These are phyloP conservation scores for Sesamia inferens DNA, from an alignment of 2,888 invertebrate genomes.

Conservation along the genomic window DNA sequence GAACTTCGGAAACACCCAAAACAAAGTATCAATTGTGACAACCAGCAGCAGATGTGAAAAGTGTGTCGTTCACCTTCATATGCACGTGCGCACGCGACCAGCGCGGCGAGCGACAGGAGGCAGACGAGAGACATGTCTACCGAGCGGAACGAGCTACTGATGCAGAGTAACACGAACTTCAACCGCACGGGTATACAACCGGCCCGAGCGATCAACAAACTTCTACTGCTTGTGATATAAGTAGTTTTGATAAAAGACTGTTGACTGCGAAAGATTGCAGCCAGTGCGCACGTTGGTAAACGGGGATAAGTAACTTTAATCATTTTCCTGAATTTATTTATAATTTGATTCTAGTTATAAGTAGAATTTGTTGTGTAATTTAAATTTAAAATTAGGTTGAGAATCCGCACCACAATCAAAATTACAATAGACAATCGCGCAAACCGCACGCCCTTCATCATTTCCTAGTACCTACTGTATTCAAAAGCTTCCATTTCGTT, in stretches of 20 bases:
- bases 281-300: constrained; percentile 43
- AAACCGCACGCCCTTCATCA: too few relatives aligned
- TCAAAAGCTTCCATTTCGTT: not conserved
- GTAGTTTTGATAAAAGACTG: constrained; percentile 77
- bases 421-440: too few relatives aligned
- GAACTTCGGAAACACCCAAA: constrained; percentile 69
- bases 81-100: constrained; percentile 72
- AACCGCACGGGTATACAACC: constrained; percentile 20
- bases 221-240: constrained; percentile 62
- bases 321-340: constrained; percentile 8
- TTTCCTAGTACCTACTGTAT: too few relatives aligned
- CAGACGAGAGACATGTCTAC: constrained; percentile 69
- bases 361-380: not conserved
- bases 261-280: constrained; percentile 77
- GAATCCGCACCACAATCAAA: too few relatives aligned
- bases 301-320: constrained; percentile 20
- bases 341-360: not conserved
- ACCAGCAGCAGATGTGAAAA: constrained; percentile 65
- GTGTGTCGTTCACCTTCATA: constrained; percentile 74
- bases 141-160: constrained; percentile 18
- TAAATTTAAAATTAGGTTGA: too few relatives aligned
- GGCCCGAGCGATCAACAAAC: constrained; percentile 28
- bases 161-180: constrained; percentile 19
- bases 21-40: constrained; percentile 63
- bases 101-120: constrained; percentile 69